These are phyloP conservation scores for Raja brachyura DNA, from an alignment of 2,113 vertebrate genomes.

Conservation along the genomic window DNA sequence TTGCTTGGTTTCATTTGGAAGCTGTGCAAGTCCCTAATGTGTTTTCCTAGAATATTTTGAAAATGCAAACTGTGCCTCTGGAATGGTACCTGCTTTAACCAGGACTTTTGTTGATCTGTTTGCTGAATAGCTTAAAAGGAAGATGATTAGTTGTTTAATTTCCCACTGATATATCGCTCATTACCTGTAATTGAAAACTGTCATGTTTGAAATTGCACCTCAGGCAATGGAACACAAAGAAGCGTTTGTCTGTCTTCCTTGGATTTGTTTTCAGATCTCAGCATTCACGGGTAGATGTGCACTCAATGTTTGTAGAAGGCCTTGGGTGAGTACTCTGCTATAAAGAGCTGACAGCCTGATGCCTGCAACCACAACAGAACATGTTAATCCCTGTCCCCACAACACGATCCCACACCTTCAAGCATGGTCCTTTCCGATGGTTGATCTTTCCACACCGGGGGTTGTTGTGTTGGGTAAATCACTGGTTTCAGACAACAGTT, in stretches of 20 bases:
- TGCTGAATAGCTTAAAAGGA: not conserved
- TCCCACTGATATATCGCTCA: not conserved
- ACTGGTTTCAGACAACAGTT: too few species aligned
- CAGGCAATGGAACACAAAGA: not conserved
- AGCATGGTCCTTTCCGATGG: not conserved
- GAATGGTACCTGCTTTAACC: not conserved
- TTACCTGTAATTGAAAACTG: not conserved
- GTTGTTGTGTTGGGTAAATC: too few species aligned
- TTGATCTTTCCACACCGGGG: not conserved
- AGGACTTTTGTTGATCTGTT: not conserved
- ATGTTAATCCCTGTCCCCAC: too few species aligned
- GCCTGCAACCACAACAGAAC: not conserved
- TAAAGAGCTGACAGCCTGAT: too few species aligned
- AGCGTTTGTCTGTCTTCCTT: not conserved
- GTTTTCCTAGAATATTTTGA: slow-evolving; percentile 16
- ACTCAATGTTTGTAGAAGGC: not conserved
- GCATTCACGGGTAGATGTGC: not conserved
- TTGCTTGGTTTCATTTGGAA: not conserved
- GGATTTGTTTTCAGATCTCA: not conserved
- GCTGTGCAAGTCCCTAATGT: not conserved
- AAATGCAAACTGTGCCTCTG: slow-evolving; percentile 29
- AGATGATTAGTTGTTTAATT: slow-evolving; percentile 19
- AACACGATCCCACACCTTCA: too few species aligned
- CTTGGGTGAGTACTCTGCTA: too few species aligned
- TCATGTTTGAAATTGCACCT: slow-evolving; percentile 7